Evolutionary conservation across 2,888 invertebrate species (phyloP).

Genomic region (Ferrisia virgata): DNA sequence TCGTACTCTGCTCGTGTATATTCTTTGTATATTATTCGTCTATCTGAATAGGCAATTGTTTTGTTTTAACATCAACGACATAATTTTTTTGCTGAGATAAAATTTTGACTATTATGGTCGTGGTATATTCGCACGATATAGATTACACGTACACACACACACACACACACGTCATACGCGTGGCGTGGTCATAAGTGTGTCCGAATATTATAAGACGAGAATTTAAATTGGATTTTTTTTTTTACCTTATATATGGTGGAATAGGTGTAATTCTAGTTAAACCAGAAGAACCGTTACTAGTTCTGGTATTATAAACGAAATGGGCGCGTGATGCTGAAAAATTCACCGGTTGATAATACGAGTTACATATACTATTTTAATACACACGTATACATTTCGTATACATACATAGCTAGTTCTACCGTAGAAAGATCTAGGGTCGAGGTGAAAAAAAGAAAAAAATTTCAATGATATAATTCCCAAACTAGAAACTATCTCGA

Average conservation of each 20-base stretch:
- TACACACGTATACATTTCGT: no score
- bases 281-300: slow-evolving; percentile 26
- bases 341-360: background rate
- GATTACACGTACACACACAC: no score
- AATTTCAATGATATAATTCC: slow-evolving; percentile 21
- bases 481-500: background rate
- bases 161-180: background rate
- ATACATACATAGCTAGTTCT: background rate
- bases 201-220: background rate
- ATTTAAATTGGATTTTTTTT: slow-evolving; percentile 23
- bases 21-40: no score
- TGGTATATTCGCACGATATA: no score
- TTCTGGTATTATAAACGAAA: background rate
- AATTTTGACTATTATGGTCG: background rate
- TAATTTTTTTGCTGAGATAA: background rate
- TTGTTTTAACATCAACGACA: background rate
- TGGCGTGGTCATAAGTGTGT: background rate
- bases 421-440: background rate
- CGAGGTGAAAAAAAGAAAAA: background rate
- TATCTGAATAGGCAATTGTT: background rate
- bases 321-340: background rate
- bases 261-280: slow-evolving; percentile 3
- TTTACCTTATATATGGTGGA: background rate
- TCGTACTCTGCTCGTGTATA: no score
- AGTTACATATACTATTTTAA: background rate